These are phyloP conservation scores for Pheosia gnoma DNA, from an alignment of 2,888 invertebrate species.

Conservation along the genomic window DNA sequence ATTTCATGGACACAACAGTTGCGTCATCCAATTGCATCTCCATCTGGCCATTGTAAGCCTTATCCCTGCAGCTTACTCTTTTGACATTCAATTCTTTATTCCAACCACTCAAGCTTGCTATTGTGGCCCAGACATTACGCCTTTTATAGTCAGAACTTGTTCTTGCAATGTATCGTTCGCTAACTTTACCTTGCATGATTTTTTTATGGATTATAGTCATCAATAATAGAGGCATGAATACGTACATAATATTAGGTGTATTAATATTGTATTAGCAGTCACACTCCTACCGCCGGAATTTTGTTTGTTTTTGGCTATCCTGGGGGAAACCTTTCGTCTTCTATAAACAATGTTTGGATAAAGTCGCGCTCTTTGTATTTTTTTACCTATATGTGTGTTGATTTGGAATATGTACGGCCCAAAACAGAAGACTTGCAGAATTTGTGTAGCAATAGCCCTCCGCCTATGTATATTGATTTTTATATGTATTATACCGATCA, in stretches of 20 bases:
- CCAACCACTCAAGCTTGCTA: slow-evolving; percentile 43
- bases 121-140: slow-evolving; percentile 35
- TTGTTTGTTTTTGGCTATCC: no score
- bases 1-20: slow-evolving; percentile 33
- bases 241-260: no score
- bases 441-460: no score
- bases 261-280: no score
- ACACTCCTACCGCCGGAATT: no score
- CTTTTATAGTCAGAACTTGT: neutral
- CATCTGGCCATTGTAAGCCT: slow-evolving; percentile 36
- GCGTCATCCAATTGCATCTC: slow-evolving; percentile 33
- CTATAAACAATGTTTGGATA: neutral
- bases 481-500: neutral
- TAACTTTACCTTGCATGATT: no score
- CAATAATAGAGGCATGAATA: no score
- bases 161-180: neutral
- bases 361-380: neutral
- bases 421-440: no score
- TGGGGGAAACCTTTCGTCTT: no score
- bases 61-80: slow-evolving; percentile 41
- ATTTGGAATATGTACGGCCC: neutral
- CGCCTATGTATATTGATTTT: neutral
- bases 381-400: neutral
- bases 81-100: slow-evolving; percentile 62
- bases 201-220: no score